Evolutionary conservation across 2,888 invertebrate genomes (phyloP), one percentile per base, ranked within the genome.

Genomic region (Mylabris sibirica): DNA sequence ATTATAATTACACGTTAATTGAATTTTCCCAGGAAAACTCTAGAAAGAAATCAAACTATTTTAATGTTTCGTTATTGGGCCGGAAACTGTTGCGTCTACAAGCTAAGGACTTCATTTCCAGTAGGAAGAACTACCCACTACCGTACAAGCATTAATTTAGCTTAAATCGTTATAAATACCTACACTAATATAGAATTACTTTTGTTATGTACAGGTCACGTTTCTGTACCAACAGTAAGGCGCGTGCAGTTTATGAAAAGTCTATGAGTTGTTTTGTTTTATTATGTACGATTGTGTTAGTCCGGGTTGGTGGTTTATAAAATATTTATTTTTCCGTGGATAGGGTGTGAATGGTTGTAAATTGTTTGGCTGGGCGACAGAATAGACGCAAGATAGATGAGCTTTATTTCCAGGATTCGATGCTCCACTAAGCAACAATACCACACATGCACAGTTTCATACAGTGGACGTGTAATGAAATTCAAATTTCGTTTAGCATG

Each of bases 311-410:
- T 61, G 35, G 30, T 30, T 30, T 30, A 62, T 63, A 65, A 68
- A 68, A 68, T 57, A 35, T 65, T 59, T 61, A 59, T 30, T 59
- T 60, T 62, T 57, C 60, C 6, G 12, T 26, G n/a, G 34, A 9
- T 41, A 14, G 63, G 69, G 69, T 72, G 67, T 59, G 59, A 72
- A 69, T 60, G 64, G 73, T 72, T 59, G 72, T 73, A 76, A 74
- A 76, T 75, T 74, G 69, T 71, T 74, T 70, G 72, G 65, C 65
- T 67, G 64, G 70, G 72, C 69, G 76, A 73, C 74, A 72, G 71
- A 74, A 74, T 70, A 71, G 69, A 62, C 71, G 68, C 64, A 71
- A 76, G 72, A 76, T 75, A 74, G 72, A 74, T 75, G 66, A 63
- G 60, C 72, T 71, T 65, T 69, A 72, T 72, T 66, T 67, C 67